Base-by-base conservation (phyloP, 2,797 vertebrate species). In the Moxostoma hubbsi region DNA sequence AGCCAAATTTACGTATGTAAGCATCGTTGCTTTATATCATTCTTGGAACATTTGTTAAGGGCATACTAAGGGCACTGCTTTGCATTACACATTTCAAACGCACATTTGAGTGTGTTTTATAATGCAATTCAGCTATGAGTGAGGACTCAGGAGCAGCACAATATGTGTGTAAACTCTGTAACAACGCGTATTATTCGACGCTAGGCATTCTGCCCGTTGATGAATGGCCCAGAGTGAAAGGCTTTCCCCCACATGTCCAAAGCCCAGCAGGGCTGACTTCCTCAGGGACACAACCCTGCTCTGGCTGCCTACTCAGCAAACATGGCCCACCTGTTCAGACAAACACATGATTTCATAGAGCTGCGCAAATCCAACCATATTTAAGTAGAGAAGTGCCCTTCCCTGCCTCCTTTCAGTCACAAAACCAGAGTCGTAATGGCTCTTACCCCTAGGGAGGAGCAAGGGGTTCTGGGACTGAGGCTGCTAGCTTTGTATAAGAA, bases 301-400 rank as follows among this genome's bases (percentile, higher is more conserved):
- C 73, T n/a, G 13, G 45, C 64, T 18, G 71, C 75, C 59, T 61
- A 50, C 65, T 76, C 75, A 65, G 53, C 75, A 67, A 83, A 82
- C 81, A 81, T 65, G 55, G 71, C 81, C 79, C 74, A 81, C 79
- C 75, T 84, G 80, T 86, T 86, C 51, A 69, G 64, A 58, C 76
- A 65, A 80, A 83, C 24, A 47, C 70, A 64, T 66, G 62, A 80
- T 83, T 82, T 83, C 73, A 82, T 82, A 80, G 71, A 82, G 66
- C 75, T 68, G 63, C 67, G 9, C 75, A 81, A 83, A 85, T 82
- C 82, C 64, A 81, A 84, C 86, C 86, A 85, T 84, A 80, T 82
- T 83, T 85, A 82, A 86, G 73, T 80, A 79, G 71, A 75, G 46
- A 81, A 47, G 73, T 78, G 81, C 83, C 82, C 81, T 84, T 68